Evolutionary conservation across 2,888 invertebrate genomes (phyloP).

Genomic region (Pseudococcus jackbeardsleyi): DNA sequence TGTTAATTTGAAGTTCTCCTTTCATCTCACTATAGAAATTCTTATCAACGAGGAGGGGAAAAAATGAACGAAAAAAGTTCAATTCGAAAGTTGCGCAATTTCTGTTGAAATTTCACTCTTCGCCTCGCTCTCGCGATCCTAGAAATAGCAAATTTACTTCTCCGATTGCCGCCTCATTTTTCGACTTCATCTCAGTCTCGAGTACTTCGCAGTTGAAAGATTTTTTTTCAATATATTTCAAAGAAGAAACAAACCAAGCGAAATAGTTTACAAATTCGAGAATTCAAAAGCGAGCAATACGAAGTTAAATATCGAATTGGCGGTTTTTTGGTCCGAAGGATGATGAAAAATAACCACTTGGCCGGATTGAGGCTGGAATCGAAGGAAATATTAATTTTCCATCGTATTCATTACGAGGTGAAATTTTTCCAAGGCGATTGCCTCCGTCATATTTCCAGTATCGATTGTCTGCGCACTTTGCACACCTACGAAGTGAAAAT

Average conservation of each 20-base stretch:
- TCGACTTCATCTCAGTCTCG: background rate
- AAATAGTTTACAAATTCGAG: background rate
- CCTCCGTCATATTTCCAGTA: background rate
- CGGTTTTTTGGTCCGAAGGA: background rate
- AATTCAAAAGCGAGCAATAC: background rate
- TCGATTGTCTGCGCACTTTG: background rate
- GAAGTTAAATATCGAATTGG: background rate
- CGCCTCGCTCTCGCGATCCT: background rate
- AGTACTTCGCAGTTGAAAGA: background rate
- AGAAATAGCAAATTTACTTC: constrained; percentile 8
- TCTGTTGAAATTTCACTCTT: constrained; percentile 43
- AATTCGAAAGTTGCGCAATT: constrained; percentile 35
- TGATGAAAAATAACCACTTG: background rate
- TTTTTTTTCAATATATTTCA: background rate
- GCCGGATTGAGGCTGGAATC: background rate
- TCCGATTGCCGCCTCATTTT: background rate
- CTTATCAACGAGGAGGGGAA: background rate
- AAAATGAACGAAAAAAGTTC: background rate
- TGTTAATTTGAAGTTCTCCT: constrained; percentile 21
- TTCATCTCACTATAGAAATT: constrained; percentile 24
- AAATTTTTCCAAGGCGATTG: background rate
- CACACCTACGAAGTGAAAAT: background rate
- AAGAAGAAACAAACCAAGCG: background rate
- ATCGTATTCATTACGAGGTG: background rate
- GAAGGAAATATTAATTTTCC: background rate